phyloP scores from a whole-genome alignment of 2,113 vertebrate genomes.

The Rissa tridactyla region DNA sequence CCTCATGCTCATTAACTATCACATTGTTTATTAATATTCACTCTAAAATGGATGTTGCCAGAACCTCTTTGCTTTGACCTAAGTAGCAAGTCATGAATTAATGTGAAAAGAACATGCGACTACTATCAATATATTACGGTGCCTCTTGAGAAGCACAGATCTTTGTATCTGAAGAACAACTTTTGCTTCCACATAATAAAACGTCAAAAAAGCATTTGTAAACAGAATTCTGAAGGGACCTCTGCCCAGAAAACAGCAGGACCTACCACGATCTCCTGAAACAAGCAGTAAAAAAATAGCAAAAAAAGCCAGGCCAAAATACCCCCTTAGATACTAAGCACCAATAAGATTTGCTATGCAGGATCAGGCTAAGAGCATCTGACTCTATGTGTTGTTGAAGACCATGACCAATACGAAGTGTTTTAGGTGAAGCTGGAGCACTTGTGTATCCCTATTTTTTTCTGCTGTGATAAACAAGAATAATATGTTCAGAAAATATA shows the following conservation, averaged over 20 bases:
- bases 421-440: background rate
- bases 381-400: background rate
- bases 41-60: background rate
- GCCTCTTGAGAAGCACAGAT: background rate
- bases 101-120: background rate
- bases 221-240: background rate
- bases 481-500: background rate
- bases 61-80: background rate
- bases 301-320: background rate
- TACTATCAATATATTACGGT: background rate
- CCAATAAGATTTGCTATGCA: background rate
- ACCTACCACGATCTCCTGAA: background rate
- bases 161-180: background rate
- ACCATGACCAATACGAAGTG: background rate
- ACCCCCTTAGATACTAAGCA: background rate
- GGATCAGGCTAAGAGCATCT: background rate
- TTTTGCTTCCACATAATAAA: background rate
- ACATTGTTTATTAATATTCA: constrained; percentile 31
- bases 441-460: background rate
- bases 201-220: background rate
- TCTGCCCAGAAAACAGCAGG: background rate
- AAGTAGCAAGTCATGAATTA: background rate
- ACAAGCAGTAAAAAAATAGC: background rate
- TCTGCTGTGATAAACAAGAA: background rate
- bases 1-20: constrained; percentile 1